These are phyloP conservation scores for Onthophagus sagittarius DNA, from an alignment of 2,888 invertebrate species.

Conservation along the genomic window DNA sequence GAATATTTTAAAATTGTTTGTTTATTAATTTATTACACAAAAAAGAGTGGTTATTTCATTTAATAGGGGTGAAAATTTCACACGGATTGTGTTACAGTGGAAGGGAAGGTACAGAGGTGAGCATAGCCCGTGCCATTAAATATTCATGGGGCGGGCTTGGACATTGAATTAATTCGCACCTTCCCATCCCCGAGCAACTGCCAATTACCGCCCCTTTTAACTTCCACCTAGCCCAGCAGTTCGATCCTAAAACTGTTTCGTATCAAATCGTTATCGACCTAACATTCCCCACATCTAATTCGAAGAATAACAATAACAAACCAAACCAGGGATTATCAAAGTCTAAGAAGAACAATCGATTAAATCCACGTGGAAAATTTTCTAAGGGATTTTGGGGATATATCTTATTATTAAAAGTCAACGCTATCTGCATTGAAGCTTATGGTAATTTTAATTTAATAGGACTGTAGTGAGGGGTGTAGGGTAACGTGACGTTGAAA, in stretches of 20 bases:
- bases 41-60: too few relatives aligned
- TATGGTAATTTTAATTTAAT: neutral
- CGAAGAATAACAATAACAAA: neutral
- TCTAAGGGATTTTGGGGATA: neutral
- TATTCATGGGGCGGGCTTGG: neutral
- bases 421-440: neutral
- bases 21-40: too few relatives aligned
- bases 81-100: neutral
- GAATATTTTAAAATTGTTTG: too few relatives aligned
- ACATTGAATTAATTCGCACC: neutral
- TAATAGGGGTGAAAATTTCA: neutral
- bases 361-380: neutral
- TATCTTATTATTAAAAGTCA: neutral
- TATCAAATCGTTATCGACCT: neutral
- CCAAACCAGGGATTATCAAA: too few relatives aligned
- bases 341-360: neutral
- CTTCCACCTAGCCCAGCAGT: neutral
- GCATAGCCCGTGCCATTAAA: neutral
- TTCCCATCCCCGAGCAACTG: neutral
- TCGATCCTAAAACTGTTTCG: neutral
- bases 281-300: neutral
- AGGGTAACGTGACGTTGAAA: neutral
- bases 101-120: neutral
- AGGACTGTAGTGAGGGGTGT: neutral
- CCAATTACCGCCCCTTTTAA: neutral